A percentile compares a stretch with the other conserved stretches of the same genome.
Conservation (phyloP, 2,888 invertebrate genomes). For the Brachynemurus nebulosus region DNA sequence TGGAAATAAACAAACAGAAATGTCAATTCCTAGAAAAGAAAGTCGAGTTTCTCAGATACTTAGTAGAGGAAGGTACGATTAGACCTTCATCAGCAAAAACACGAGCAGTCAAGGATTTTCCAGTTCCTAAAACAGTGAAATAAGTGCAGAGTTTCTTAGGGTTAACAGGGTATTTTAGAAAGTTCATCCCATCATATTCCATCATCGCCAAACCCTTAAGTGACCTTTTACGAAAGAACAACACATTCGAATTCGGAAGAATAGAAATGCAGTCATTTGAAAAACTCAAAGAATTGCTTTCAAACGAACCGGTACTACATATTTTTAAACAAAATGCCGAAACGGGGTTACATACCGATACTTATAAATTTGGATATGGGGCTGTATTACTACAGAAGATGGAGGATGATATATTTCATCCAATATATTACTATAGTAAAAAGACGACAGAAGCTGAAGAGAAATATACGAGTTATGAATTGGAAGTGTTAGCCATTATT, state of each 20-base stretch:
- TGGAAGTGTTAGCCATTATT: not conserved
- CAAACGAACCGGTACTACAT: not conserved
- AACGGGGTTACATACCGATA: not conserved
- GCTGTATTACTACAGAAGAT: not conserved
- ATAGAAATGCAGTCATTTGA: not conserved
- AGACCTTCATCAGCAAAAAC: not conserved
- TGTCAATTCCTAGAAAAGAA: not conserved
- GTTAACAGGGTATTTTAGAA: not conserved
- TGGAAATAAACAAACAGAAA: not conserved
- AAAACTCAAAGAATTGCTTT: not conserved
- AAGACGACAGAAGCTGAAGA: not conserved
- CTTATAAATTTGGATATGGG: not conserved
- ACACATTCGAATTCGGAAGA: not conserved
- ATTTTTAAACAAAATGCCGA: not conserved
- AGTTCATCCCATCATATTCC: not conserved
- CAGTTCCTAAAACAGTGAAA: not conserved
- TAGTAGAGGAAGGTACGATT: not conserved
- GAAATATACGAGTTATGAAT: not conserved
- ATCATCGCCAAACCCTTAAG: not conserved
- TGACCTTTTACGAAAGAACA: not conserved
- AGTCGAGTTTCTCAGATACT: not conserved
- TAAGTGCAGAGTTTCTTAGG: constrained; percentile 2
- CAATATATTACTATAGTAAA: not conserved
- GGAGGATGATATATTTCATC: not conserved
- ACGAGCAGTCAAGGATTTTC: not conserved